Evolutionary conservation across 2,797 vertebrate species (phyloP).

Genomic region (Myotis planiceps): DNA sequence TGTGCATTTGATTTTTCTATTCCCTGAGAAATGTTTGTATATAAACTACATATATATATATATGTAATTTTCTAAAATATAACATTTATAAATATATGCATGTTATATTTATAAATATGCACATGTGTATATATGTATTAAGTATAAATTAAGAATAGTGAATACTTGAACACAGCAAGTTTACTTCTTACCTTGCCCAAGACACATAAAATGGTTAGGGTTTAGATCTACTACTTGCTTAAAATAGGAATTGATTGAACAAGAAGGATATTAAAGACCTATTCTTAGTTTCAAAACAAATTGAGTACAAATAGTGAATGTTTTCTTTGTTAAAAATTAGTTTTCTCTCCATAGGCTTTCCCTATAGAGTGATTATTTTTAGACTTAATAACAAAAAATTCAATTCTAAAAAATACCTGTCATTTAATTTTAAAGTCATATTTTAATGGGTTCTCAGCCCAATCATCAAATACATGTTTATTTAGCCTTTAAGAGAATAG

Average conservation of each 20-base stretch:
- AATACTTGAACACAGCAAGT: background rate
- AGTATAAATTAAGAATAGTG: background rate
- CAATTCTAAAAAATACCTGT: background rate
- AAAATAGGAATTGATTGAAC: background rate
- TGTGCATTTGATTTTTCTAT: background rate
- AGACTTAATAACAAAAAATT: background rate
- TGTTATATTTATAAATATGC: background rate
- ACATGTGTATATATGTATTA: background rate
- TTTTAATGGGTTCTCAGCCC: background rate
- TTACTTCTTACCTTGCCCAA: background rate
- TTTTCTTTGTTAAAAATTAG: background rate
- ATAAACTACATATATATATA: background rate
- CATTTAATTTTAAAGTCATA: background rate
- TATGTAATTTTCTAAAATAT: background rate
- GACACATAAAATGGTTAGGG: background rate
- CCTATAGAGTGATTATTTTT: background rate
- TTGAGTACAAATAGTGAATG: background rate
- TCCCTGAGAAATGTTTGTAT: background rate
- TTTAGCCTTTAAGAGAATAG: background rate
- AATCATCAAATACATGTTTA: background rate
- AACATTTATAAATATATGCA: background rate
- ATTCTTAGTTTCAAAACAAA: background rate
- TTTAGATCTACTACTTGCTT: background rate
- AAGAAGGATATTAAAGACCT: background rate
- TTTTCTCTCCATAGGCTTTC: background rate